Evolutionary conservation across 2,113 vertebrate genomes (phyloP).

Genomic region (Anas platyrhynchos): DNA sequence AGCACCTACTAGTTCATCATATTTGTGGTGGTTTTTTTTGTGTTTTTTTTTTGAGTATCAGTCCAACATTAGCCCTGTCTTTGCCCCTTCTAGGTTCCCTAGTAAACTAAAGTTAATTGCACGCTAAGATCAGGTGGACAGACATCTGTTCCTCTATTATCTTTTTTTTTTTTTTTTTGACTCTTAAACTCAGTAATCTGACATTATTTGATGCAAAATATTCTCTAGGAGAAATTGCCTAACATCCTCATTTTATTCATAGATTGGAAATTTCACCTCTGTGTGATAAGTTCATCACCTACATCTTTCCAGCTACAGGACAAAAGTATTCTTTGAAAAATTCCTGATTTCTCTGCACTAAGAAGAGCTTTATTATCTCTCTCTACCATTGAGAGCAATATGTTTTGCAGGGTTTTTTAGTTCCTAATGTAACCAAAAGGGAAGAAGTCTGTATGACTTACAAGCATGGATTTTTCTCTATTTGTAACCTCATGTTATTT

Average conservation of each 20-base stretch:
- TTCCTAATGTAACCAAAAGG: not conserved
- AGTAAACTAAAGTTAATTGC: slow-evolving; percentile 18
- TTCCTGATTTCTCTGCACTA: not conserved
- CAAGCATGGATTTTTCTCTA: slow-evolving; percentile 36
- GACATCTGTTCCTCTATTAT: not conserved
- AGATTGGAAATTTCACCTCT: not conserved
- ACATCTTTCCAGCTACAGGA: not conserved
- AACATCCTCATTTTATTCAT: slow-evolving; percentile 22
- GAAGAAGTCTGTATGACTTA: not conserved
- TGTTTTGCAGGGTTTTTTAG: not conserved
- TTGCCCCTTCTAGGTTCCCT: not conserved
- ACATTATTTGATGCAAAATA: not conserved
- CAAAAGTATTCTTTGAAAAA: slow-evolving; percentile 27
- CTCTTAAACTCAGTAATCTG: not conserved
- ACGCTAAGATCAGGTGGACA: not conserved
- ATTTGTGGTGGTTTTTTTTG: not conserved
- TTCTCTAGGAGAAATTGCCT: not conserved
- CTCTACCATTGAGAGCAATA: not conserved
- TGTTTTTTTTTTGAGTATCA: not conserved
- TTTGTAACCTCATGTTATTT: slow-evolving; percentile 15
- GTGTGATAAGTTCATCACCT: not conserved
- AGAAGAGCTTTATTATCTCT: not conserved
- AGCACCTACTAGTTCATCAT: not conserved
- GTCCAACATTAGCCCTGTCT: not conserved
- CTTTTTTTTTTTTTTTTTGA: not conserved